phyloP scores from a whole-genome alignment of 1,140 invertebrate species.

The Drosophila bifasciata region DNA sequence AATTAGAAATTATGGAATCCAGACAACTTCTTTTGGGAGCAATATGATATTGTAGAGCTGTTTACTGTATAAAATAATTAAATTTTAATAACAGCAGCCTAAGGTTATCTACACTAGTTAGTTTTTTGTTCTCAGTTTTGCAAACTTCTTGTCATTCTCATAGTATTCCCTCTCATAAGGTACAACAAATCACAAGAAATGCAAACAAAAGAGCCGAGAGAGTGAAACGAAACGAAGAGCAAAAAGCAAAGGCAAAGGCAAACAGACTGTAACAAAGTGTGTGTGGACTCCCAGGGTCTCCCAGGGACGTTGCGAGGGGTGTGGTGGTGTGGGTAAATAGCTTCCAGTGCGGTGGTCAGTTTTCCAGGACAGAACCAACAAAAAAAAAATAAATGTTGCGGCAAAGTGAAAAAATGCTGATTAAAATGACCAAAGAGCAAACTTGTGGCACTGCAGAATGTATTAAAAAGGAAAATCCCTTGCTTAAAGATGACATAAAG shows the following conservation, averaged over 20 bases:
- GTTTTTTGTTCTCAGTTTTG: too few species aligned
- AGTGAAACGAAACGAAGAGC: background rate
- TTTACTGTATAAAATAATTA: too few species aligned
- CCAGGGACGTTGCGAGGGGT: slow-evolving; percentile 18
- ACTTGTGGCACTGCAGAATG: slow-evolving; percentile 17
- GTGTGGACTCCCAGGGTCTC: slow-evolving; percentile 23
- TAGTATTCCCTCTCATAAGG: too few species aligned
- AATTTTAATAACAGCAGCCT: too few species aligned
- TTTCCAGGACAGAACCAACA: slow-evolving; percentile 40
- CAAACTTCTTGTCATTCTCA: too few species aligned
- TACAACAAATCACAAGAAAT: slow-evolving; percentile 24
- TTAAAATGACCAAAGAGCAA: slow-evolving; percentile 42
- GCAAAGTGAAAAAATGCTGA: slow-evolving; percentile 53
- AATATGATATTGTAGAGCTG: too few species aligned
- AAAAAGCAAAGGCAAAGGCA: slow-evolving; percentile 26
- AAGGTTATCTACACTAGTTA: too few species aligned
- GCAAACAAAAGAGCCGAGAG: slow-evolving; percentile 36
- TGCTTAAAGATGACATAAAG: slow-evolving; percentile 26
- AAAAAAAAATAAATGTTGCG: slow-evolving; percentile 32
- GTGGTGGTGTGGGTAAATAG: slow-evolving; percentile 34
- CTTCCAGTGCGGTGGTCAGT: slow-evolving; percentile 36
- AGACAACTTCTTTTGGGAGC: background rate
- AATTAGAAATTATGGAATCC: background rate
- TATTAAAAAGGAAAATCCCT: slow-evolving; percentile 32
- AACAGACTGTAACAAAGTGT: slow-evolving; percentile 48